Percentiles rank a stretch among this genome's conserved stretches.
Evolutionary conservation across 2,113 vertebrate species (phyloP).

Genomic region (Salvelinus namaycush): DNA sequence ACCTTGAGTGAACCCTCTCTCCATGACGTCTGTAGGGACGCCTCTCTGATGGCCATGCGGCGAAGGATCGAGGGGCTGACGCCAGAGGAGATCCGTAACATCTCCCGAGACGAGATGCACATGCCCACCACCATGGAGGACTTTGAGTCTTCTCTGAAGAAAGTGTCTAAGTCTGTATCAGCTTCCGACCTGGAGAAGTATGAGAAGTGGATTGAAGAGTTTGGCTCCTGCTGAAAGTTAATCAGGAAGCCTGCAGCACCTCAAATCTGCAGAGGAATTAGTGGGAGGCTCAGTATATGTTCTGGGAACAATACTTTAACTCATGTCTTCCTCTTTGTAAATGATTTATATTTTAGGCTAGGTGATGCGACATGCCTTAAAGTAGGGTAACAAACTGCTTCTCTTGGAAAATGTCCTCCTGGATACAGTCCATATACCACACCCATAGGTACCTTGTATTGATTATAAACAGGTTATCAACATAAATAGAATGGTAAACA

Average conservation of each 20-base stretch:
- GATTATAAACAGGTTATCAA: too few species aligned
- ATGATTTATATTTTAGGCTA: not conserved
- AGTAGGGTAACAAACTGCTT: conserved; percentile 1
- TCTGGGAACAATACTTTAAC: conserved; percentile 1
- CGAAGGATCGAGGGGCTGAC: conserved; percentile 93
- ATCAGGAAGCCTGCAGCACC: too few species aligned
- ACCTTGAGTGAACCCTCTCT: not conserved
- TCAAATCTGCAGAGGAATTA: not conserved
- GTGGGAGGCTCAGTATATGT: not conserved
- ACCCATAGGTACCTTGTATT: too few species aligned
- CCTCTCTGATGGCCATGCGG: conserved; percentile 98
- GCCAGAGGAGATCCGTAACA: conserved; percentile 95
- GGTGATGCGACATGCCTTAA: not conserved
- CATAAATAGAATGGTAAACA: too few species aligned
- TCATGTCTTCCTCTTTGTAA: not conserved
- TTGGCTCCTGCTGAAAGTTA: conserved; percentile 88
- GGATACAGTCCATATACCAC: too few species aligned
- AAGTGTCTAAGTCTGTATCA: conserved; percentile 97
- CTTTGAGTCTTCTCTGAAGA: conserved; percentile 92
- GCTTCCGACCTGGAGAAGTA: conserved; percentile 94
- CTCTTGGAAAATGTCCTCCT: too few species aligned
- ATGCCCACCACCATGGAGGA: conserved; percentile 99
- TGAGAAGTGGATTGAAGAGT: conserved; percentile 95
- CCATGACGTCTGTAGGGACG: conserved; percentile 78
- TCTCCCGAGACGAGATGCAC: conserved; percentile 96